These are phyloP conservation scores for Limnephilus lunatus DNA, from an alignment of 2,888 invertebrate genomes.

Conservation along the genomic window DNA sequence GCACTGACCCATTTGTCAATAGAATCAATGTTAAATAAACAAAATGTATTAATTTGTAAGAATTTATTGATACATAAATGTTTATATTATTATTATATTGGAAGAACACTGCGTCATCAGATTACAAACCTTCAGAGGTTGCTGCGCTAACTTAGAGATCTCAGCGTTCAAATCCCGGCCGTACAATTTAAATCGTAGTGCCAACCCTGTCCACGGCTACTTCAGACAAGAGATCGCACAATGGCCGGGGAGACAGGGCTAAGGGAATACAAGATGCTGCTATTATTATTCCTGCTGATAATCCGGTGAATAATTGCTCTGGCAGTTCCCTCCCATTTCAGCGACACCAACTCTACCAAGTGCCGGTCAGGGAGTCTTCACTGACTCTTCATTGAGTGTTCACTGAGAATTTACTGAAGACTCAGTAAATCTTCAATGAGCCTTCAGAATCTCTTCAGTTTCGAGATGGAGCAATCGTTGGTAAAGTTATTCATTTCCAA, in stretches of 20 bases:
- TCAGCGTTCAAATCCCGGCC: no score
- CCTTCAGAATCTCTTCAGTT: neutral
- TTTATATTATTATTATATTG: no score
- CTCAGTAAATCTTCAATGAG: neutral
- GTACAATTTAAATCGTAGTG: neutral
- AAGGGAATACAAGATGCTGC: slow-evolving; percentile 39
- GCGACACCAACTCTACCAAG: slow-evolving; percentile 5
- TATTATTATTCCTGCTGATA: slow-evolving; percentile 50
- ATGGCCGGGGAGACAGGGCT: slow-evolving; percentile 29
- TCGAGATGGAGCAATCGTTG: neutral
- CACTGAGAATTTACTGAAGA: neutral
- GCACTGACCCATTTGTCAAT: no score
- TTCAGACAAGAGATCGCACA: slow-evolving; percentile 41
- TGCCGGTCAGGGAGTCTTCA: slow-evolving; percentile 10
- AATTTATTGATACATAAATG: no score
- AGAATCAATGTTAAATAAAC: no score
- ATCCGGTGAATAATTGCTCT: slow-evolving; percentile 56
- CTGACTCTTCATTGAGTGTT: neutral
- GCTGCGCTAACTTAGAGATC: no score
- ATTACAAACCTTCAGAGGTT: no score
- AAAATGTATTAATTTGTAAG: no score
- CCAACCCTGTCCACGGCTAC: neutral
- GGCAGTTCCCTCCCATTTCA: neutral
- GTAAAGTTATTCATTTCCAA: neutral
- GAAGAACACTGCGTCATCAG: no score